phyloP scores from a whole-genome alignment of 1,140 invertebrate genomes.

The Bradynema listronoti region DNA sequence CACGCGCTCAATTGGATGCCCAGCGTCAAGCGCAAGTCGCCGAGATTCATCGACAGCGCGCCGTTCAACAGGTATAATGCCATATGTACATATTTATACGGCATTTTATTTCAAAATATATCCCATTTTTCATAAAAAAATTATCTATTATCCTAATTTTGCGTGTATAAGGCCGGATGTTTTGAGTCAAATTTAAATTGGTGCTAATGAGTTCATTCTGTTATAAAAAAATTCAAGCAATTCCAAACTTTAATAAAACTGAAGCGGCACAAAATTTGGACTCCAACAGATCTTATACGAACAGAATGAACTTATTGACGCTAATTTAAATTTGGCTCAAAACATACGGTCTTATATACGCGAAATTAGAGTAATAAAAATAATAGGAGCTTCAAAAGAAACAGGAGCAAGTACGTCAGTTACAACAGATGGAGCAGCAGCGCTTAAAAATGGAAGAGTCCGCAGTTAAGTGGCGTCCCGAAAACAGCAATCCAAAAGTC shows the following conservation, averaged over 20 bases:
- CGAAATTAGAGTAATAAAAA: background rate
- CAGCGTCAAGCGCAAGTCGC: background rate
- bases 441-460: constrained; percentile 2
- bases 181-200: too few relatives aligned
- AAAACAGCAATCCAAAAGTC: background rate
- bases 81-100: too few relatives aligned
- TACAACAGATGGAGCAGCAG: constrained; percentile 12
- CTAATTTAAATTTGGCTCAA: background rate
- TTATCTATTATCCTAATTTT: too few relatives aligned
- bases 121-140: too few relatives aligned
- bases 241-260: too few relatives aligned
- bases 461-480: background rate
- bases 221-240: too few relatives aligned
- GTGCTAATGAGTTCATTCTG: too few relatives aligned
- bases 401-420: constrained; percentile 11
- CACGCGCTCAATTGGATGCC: background rate
- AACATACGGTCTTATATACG: background rate
- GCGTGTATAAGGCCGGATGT: too few relatives aligned
- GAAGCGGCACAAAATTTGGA: too few relatives aligned
- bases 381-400: constrained; percentile 14
- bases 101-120: too few relatives aligned
- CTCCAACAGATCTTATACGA: too few relatives aligned
- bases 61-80: too few relatives aligned
- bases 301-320: background rate
- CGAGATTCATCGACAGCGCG: background rate